These are phyloP conservation scores for Archivesica marissinica DNA, from an alignment of 1,140 invertebrate genomes.

Conservation along the genomic window DNA sequence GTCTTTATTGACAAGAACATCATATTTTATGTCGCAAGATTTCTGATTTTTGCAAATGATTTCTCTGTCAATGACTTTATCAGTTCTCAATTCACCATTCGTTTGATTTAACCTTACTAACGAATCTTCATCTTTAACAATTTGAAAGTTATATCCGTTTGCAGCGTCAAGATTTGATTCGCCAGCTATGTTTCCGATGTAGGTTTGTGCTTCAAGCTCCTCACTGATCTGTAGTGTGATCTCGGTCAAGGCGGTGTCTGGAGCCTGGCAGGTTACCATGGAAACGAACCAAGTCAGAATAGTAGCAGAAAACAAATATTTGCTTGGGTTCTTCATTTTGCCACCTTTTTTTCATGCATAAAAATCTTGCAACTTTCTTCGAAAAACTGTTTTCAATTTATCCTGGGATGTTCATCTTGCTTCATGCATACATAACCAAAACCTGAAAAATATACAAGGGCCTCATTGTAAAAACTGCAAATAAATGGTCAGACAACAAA, in stretches of 20 bases:
- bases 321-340: background rate
- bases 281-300: background rate
- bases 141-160: conserved; percentile 46
- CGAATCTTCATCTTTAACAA: background rate
- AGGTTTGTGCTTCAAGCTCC: conserved; percentile 27
- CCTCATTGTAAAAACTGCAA: no score
- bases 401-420: no score
- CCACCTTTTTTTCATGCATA: background rate
- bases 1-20: conserved; percentile 41
- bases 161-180: conserved; percentile 35
- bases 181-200: conserved; percentile 59
- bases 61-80: conserved; percentile 49
- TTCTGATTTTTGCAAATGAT: conserved; percentile 24
- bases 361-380: background rate
- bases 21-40: conserved; percentile 15
- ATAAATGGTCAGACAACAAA: no score
- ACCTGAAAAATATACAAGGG: no score
- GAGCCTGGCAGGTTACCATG: conserved; percentile 28
- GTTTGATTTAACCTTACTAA: conserved; percentile 43
- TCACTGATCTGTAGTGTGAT: conserved; percentile 45
- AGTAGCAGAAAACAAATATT: background rate
- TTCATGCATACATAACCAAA: no score
- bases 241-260: background rate
- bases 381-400: no score
- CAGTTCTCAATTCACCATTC: conserved; percentile 57